Base-by-base conservation (phyloP, 2,797 vertebrate genomes). In the Sebastes hopkinsi region DNA sequence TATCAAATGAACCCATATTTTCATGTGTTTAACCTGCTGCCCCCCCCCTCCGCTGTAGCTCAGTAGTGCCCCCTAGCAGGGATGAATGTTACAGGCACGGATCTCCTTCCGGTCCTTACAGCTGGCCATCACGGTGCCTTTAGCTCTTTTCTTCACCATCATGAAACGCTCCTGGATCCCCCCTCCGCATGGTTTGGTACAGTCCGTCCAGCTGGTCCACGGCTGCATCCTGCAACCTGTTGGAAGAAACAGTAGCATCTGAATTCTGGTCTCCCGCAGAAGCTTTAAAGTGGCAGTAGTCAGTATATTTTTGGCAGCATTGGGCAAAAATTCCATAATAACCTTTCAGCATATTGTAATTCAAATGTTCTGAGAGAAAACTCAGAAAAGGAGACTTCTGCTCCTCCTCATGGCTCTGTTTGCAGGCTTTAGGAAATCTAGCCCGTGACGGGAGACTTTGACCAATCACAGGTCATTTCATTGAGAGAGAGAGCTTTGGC, bases 81-180 rank as follows among this genome's bases (percentile, higher is more conserved):
- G 93, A 54, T 97, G 96, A 85, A 97, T 95, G 1, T 98, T 98
- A 90, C 98, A 99, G 20, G 97, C 97, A 55, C 97, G 97, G 77
- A 97, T 96, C 94, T 99, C 98, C 91, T 96, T 98, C 90, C 96
- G 96, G 94, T 97, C 96, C 92, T 97, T 97, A 89, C 98, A 99
- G 89, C 95, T 96, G 59, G 93, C 94, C 55, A 92, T 91, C 88
- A 92, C 93, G 56, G 94, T 84, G 59, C 92, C 96, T 94, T 97
- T 98, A 82, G 95, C 94, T 81, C 96, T 96, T 93, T 97, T 99
- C 95, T 97, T 98, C 25, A 95, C 94, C 4, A 81, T 92, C 96
- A 97, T 97, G 86, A 96, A 95, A 29, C 97, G 97, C 79, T 99
- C 97, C 87, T 99, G 98, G 84, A 97, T 96, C 36, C 98, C 98